Evolutionary conservation across 1,140 invertebrate genomes (phyloP), one percentile per base, ranked within the genome.

Genomic region (Hyphantria cunea): DNA sequence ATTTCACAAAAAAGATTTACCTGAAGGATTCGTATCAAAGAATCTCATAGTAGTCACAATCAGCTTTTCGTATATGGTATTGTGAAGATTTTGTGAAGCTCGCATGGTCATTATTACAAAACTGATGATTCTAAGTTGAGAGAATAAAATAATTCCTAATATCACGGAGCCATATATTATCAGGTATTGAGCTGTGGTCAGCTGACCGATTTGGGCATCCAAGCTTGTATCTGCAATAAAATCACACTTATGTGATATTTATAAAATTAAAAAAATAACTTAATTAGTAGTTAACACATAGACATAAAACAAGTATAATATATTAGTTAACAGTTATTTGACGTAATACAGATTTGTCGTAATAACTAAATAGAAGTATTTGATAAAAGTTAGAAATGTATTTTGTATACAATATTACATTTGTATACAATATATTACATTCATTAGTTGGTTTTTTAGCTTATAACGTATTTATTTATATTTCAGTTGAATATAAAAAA

Each of bases 11-110:
- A n/a, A 13, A 12, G 3, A 74, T 65, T 78, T 71, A 90, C 95
- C 95, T 33, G 93, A 94, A 3, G 65, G 60, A 39, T 60, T 67
- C 9, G 58, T 67, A 65, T 97, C 95, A 66, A 96, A 98, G 75
- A 97, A 98, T 58, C 93, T 82, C 94, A 97, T 95, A 0, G 94
- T 92, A 6, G 93, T 92, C 12, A 91, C 75, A 5, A 95, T 82
- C 13, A 95, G 85, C 60, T 92, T 92, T 37, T 77, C 66, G 77
- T 96, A 96, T 91, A 95, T 94, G 3, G 68, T 78, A 68, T 95
- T 92, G 75, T 96, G 95, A 17, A 96, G 83, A 69, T 86, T 92
- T 50, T 91, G 82, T 0, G 94, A 94, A 3, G 94, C 91, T 39
- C 90, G 91, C 84, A 94, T 93, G 2, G 93, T 92, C 63, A 93